These are phyloP conservation scores for Enteromius afrohamiltoni DNA, from an alignment of 2,797 vertebrate species.

Conservation along the genomic window DNA sequence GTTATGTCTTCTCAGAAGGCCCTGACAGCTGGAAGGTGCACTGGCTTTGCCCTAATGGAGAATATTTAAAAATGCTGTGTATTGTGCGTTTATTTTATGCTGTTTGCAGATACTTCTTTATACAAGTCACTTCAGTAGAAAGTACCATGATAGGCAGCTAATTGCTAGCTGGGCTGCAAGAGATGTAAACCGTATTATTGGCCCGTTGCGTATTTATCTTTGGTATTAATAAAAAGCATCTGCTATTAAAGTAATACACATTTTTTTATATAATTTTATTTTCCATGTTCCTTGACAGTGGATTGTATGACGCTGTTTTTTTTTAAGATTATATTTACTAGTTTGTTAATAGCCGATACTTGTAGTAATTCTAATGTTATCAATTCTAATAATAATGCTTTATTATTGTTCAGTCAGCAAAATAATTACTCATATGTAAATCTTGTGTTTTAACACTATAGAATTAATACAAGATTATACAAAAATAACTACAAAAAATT, in stretches of 20 bases:
- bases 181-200: neutral
- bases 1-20: slow-evolving; percentile 84
- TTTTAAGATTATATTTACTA: no score
- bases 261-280: neutral
- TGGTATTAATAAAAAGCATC: neutral
- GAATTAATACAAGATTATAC: neutral
- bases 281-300: neutral
- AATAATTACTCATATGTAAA: neutral
- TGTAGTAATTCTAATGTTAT: neutral
- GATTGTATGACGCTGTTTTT: neutral
- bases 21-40: slow-evolving; percentile 73
- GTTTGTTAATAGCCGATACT: neutral
- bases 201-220: neutral
- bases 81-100: neutral
- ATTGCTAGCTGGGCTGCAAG: neutral
- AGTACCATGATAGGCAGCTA: neutral
- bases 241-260: neutral
- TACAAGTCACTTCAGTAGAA: neutral
- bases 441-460: neutral
- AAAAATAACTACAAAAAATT: no score
- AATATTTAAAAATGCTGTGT: neutral
- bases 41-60: neutral
- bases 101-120: neutral
- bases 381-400: neutral
- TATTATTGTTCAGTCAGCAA: neutral